Evolutionary conservation across 2,888 invertebrate species (phyloP), one percentile per base, ranked within the genome.

Genomic region (Heliconius charithonia): DNA sequence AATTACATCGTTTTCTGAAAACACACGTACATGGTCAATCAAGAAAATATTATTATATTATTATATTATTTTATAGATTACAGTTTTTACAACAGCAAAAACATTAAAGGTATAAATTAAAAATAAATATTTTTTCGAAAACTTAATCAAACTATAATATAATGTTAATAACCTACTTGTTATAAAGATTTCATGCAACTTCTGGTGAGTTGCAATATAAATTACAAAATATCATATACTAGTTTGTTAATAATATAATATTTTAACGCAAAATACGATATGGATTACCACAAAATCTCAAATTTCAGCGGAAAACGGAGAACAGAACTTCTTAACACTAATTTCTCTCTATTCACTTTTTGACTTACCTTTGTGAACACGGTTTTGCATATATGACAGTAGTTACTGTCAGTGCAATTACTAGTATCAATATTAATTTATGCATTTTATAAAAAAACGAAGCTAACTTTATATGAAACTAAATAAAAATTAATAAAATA

Each of bases 1-100:
- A 67, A 41, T 69, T 69, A 63, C 80, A 80, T 29, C 41, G 25
- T 69, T 32, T 78, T 66, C 80, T 80, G 76, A 63, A 80, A 80
- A 59, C 19, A 41, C 19, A 72, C n/a, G 59, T 59, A 71, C 19
- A 71, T 71, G 13, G 19, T 45, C 7, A 70, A 27, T 41, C n/a
- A 59, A 16, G 3, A 19, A 32, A 66, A n/a, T n/a, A n/a, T n/a
- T n/a, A n/a, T n/a, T n/a, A n/a, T n/a, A n/a, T n/a, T n/a, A n/a
- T n/a, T n/a, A n/a, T n/a, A n/a, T n/a, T n/a, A n/a, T n/a, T n/a
- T n/a, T 66, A 32, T 1, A 66, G 22, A 32, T 22, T 63, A 59
- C n/a, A 59, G 59, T 0, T n/a, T 56, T n/a, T 56, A n/a, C 6
- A n/a, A 3, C 22, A 10, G 9, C 3, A 59, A 59, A 59, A 59